Base-by-base conservation (phyloP, 2,888 invertebrate species). In the Portevinia maculata region DNA sequence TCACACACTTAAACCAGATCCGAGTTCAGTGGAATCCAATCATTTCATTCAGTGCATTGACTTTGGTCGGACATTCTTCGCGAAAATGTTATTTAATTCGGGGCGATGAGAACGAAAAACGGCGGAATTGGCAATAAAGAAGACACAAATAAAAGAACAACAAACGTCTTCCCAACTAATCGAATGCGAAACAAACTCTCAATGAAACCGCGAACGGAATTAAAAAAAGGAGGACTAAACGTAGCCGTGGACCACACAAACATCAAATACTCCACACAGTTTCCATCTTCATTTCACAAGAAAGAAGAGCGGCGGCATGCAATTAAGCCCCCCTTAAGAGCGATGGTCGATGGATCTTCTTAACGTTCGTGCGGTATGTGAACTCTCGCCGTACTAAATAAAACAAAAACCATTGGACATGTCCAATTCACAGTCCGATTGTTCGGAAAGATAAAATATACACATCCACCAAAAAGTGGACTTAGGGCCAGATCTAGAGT, bases 161-260 rank as follows among this genome's bases (percentile, higher is more conserved):
- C 19, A 39, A 2, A 34, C 69, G 39, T 70, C 69, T 59, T 50
- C 59, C 48, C 52, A 13, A 60, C 50, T 81, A 78, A 83, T 83
- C 83, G 71, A 78, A 71, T 83, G 71, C 67, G 71, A 76, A 78
- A 65, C 59, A 70, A 75, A 37, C 65, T 67, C 76, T 78, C 71
- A 83, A 83, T 83, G 83, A 83, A 83, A 83, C 71, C 78, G 76
- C 78, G 55, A 59, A 76, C 71, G 83, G 78, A 83, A 78, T 71
- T 55, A 53, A 60, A 57, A 73, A 76, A 41, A 21, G 30, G 75
- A 44, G 44, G 41, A 41, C 41, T n/a, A 15, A 1, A 39, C 15
- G 13, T n/a, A 17, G 7, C 8, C 50, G 53, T 24, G 64, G 81
- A 83, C 83, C 83, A 83, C 83, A 83, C 83, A 83, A 83, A 83